Evolutionary conservation across 2,888 invertebrate genomes (phyloP).

Genomic region (Cordylochernes scorpioides): DNA sequence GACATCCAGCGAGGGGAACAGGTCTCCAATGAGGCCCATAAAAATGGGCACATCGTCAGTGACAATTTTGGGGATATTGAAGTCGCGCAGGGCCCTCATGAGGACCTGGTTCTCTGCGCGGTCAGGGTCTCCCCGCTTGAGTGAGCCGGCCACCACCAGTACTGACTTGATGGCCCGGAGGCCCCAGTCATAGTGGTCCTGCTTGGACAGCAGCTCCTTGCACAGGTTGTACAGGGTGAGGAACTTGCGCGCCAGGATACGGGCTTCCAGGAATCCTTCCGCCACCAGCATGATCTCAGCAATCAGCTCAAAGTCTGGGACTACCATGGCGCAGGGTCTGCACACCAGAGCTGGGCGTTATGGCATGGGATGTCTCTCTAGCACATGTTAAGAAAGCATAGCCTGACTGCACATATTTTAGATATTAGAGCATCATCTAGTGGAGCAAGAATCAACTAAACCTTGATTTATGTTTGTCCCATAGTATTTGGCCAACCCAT

Average conservation of each 20-base stretch:
- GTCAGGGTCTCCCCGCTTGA: constrained; percentile 79
- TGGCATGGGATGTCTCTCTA: no score
- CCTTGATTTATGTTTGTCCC: no score
- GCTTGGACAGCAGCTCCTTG: constrained; percentile 67
- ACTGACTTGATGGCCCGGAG: constrained; percentile 85
- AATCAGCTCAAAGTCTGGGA: constrained; percentile 84
- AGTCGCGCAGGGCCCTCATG: constrained; percentile 81
- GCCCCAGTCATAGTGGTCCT: constrained; percentile 87
- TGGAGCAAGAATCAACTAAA: no score
- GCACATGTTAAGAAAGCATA: no score
- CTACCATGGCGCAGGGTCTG: constrained; percentile 91
- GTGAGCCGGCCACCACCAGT: constrained; percentile 72
- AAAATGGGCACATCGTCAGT: constrained; percentile 83
- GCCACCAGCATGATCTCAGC: constrained; percentile 96
- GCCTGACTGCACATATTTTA: no score
- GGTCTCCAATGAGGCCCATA: constrained; percentile 82
- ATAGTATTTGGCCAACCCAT: no score
- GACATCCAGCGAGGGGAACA: constrained; percentile 83
- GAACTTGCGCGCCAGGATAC: constrained; percentile 71
- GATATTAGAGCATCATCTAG: no score
- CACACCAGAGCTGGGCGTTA: no score
- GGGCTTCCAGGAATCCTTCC: constrained; percentile 85
- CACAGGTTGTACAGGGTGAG: constrained; percentile 82
- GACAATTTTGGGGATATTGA: constrained; percentile 83
- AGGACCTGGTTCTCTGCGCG: constrained; percentile 74